Percentiles rank a stretch among this genome's conserved stretches.
These are phyloP conservation scores for Cylloceria caligata DNA, from an alignment of 2,888 invertebrate species.

Conservation along the genomic window DNA sequence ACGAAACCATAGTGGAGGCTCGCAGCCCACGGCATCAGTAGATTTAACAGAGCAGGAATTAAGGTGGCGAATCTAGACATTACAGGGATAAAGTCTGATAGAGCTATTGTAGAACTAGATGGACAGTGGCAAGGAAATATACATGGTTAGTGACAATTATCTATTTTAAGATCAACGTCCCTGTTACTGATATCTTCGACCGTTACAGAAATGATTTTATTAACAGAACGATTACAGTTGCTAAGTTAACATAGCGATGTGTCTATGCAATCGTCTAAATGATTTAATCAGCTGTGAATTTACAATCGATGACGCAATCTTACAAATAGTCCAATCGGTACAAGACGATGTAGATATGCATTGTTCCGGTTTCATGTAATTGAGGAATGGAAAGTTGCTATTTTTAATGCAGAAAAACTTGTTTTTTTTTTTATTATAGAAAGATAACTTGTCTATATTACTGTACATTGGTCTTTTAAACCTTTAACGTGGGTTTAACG, in stretches of 20 bases:
- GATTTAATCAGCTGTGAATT: not conserved
- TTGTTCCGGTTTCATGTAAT: not conserved
- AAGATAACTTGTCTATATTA: too few relatives aligned
- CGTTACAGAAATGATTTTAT: not conserved
- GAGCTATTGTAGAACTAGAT: slow-evolving; percentile 4
- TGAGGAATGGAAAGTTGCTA: not conserved
- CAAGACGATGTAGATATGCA: not conserved
- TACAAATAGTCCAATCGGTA: not conserved
- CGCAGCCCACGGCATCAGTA: slow-evolving; percentile 81
- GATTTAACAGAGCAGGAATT: slow-evolving; percentile 81
- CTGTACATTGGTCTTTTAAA: too few relatives aligned
- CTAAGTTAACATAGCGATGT: too few relatives aligned
- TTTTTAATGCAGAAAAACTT: too few relatives aligned
- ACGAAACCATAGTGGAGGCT: slow-evolving; percentile 76
- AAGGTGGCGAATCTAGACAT: slow-evolving; percentile 80
- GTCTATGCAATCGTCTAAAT: not conserved
- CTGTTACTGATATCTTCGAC: not conserved
- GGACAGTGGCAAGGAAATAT: slow-evolving; percentile 28
- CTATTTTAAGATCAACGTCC: not conserved
- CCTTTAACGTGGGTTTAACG: too few relatives aligned
- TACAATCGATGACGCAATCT: not conserved
- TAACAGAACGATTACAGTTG: not conserved
- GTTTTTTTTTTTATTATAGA: too few relatives aligned
- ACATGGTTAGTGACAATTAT: not conserved
- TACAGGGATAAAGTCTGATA: slow-evolving; percentile 50